phyloP scores from a whole-genome alignment of 2,113 vertebrate genomes.

The Willisornis vidua region DNA sequence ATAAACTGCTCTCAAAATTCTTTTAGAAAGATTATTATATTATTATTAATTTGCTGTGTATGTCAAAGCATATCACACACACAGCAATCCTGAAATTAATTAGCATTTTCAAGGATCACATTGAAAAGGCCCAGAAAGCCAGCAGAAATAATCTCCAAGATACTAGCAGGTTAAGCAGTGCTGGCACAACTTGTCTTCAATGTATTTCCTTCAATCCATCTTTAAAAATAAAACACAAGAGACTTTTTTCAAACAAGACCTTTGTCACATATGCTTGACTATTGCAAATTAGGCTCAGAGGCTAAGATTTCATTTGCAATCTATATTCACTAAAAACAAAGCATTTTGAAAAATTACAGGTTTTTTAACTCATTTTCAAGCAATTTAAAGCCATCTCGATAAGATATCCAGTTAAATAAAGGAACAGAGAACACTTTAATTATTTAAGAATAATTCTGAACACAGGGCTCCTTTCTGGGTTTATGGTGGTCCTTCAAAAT shows the following conservation, averaged over 20 bases:
- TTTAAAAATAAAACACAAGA: background rate
- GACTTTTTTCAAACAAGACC: background rate
- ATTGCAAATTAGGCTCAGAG: background rate
- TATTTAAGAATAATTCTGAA: background rate
- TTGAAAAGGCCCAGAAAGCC: slow-evolving; percentile 34
- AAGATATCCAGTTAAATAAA: background rate
- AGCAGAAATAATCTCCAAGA: slow-evolving; percentile 40
- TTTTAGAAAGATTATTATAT: slow-evolving; percentile 59
- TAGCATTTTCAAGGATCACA: slow-evolving; percentile 47
- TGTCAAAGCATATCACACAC: slow-evolving; percentile 52
- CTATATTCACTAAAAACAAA: background rate
- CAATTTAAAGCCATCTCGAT: background rate
- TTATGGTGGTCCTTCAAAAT: background rate
- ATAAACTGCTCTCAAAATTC: slow-evolving; percentile 54
- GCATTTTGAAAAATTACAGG: background rate
- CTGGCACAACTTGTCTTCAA: background rate
- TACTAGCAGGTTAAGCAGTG: background rate
- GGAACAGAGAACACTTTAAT: background rate
- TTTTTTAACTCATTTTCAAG: background rate
- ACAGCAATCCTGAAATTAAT: slow-evolving; percentile 52
- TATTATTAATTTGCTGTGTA: slow-evolving; percentile 64
- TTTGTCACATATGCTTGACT: background rate
- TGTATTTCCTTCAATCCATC: background rate
- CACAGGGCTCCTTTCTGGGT: background rate
- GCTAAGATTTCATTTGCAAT: background rate